Evolutionary conservation across 2,888 invertebrate species (phyloP), one percentile per base, ranked within the genome.

Genomic region (Drosophila mimica): DNA sequence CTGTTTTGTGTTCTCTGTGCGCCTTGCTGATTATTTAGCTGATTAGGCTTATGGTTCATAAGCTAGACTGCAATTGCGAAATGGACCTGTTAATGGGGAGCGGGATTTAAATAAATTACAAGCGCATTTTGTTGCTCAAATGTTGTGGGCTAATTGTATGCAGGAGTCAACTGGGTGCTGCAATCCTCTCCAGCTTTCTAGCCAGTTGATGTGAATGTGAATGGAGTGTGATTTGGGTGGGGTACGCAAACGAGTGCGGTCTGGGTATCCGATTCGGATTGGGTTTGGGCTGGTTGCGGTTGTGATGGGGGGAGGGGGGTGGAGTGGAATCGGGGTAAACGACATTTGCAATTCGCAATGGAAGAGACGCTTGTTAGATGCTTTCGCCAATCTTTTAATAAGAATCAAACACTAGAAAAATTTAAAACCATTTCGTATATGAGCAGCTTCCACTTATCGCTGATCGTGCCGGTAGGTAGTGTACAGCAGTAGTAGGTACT

Each of bases 361-460:
- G 51, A 58, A 69, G 69, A 68, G 68, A 68, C 65, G 79, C 88
- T 82, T 85, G 86, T 82, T 82, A 85, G 90, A 87, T 59, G 89
- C 79, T 90, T 87, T 87, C 83, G 81, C 83, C 89, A 88, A 88
- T 88, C 88, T 88, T 89, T 89, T 89, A 89, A 90, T 88, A 91
- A 89, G 87, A 89, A 91, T 90, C 89, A 89, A 90, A 90, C 87
- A 90, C 91, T 91, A 82, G 81, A 79, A 88, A 83, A 88, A 88
- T 89, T 82, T 88, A 89, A 90, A 88, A 84, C 90, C 87, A 90
- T 89, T 91, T 84, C 87, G 81, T 84, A 90, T 85, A 89, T 88
- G 83, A 89, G 88, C 76, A 83, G 87, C 64, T 54, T 57, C 57
- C 70, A 77, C 83, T 89, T 89, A 91, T 89, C 90, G 79, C 89